phyloP scores from a whole-genome alignment of 1,140 invertebrate species.

The Meloidogyne chitwoodi region DNA sequence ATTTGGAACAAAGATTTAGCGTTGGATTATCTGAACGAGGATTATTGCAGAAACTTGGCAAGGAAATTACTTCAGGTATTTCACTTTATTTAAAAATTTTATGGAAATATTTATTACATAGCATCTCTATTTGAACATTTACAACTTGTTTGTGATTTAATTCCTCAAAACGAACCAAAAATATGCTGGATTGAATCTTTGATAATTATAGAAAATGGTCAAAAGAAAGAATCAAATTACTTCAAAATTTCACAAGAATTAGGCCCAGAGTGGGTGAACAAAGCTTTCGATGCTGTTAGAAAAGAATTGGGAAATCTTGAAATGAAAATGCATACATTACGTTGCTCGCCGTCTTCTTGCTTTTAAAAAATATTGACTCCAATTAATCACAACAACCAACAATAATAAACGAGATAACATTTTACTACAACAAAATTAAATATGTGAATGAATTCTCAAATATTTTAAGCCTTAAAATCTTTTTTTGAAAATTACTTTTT shows the following conservation, averaged over 20 bases:
- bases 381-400: no score
- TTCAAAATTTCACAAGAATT: constrained; percentile 5
- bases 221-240: not conserved
- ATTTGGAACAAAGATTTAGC: constrained; percentile 6
- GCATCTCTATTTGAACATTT: constrained; percentile 1
- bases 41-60: constrained; percentile 7
- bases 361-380: not conserved
- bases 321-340: not conserved
- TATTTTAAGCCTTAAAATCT: no score
- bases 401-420: not conserved
- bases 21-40: constrained; percentile 3
- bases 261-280: constrained; percentile 1
- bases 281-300: not conserved
- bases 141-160: constrained; percentile 14
- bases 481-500: not conserved
- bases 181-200: constrained; percentile 5
- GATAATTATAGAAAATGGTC: not conserved
- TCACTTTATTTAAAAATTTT: not conserved
- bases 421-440: not conserved
- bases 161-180: not conserved
- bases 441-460: not conserved
- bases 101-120: not conserved
- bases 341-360: not conserved
- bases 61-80: constrained; percentile 7
- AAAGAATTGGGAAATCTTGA: not conserved